Conservation (phyloP, 2,888 invertebrate genomes). For the Trisateles emortualis region DNA sequence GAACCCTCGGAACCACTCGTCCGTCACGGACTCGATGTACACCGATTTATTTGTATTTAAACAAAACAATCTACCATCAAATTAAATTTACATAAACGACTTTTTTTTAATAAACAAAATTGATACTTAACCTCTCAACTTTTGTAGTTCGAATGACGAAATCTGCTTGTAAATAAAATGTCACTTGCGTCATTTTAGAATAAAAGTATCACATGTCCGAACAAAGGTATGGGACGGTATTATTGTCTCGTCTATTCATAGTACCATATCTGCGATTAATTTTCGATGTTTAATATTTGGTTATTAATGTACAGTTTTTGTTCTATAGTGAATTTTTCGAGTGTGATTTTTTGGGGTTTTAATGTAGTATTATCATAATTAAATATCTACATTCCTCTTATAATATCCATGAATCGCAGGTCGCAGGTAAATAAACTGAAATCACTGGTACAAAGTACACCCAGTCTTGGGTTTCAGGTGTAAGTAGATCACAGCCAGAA, state of each 20-base stretch:
- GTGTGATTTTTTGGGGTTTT: no score
- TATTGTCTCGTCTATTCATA: constrained; percentile 35
- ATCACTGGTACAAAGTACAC: no score
- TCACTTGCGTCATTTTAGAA: not conserved
- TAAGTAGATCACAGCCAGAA: no score
- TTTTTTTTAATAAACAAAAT: not conserved
- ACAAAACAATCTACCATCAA: constrained; percentile 32
- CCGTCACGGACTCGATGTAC: constrained; percentile 28
- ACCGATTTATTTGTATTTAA: constrained; percentile 48
- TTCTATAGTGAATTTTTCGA: not conserved
- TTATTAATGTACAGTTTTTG: constrained; percentile 12
- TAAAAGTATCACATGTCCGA: constrained; percentile 6
- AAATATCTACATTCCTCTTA: no score
- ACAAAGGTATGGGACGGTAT: constrained; percentile 36
- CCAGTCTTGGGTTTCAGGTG: no score
- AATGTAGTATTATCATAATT: no score
- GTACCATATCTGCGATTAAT: constrained; percentile 19
- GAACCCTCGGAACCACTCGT: constrained; percentile 32
- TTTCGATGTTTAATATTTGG: constrained; percentile 18
- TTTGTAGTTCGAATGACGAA: not conserved
- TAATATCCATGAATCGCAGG: no score
- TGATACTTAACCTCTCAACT: no score
- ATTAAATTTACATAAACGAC: not conserved
- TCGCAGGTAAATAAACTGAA: no score
- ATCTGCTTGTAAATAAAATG: not conserved